Conservation (phyloP, 2,888 invertebrate genomes). For the Zele albiditarsus region DNA sequence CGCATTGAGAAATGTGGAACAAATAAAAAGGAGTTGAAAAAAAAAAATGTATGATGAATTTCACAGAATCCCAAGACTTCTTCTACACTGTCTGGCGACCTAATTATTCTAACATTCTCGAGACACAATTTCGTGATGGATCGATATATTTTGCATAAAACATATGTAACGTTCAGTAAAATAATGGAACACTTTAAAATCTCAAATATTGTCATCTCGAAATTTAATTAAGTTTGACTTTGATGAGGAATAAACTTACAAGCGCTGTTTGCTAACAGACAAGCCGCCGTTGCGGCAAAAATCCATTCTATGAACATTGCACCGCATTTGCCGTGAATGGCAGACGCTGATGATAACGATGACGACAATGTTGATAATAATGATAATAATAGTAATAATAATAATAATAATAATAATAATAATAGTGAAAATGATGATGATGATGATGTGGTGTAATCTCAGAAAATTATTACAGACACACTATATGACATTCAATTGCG, state of each 20-base stretch:
- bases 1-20: background rate
- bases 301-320: constrained; percentile 60
- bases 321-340: constrained; percentile 58
- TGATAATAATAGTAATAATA: background rate
- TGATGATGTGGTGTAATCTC: background rate
- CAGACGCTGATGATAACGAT: background rate
- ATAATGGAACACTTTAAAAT: background rate
- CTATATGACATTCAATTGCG: background rate
- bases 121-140: constrained; percentile 48
- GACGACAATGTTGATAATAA: background rate
- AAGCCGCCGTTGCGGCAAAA: constrained; percentile 55
- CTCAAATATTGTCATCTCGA: background rate
- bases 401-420: background rate
- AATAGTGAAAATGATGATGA: background rate
- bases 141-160: background rate
- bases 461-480: background rate
- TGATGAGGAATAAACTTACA: constrained; percentile 52
- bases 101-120: constrained; percentile 53
- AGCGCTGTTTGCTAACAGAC: constrained; percentile 53
- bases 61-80: constrained; percentile 48
- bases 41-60: background rate
- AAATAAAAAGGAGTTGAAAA: background rate
- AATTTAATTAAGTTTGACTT: background rate
- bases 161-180: background rate
- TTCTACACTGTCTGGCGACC: constrained; percentile 65